Evolutionary conservation across 2,113 vertebrate species (phyloP).

Genomic region (Panthera leo): DNA sequence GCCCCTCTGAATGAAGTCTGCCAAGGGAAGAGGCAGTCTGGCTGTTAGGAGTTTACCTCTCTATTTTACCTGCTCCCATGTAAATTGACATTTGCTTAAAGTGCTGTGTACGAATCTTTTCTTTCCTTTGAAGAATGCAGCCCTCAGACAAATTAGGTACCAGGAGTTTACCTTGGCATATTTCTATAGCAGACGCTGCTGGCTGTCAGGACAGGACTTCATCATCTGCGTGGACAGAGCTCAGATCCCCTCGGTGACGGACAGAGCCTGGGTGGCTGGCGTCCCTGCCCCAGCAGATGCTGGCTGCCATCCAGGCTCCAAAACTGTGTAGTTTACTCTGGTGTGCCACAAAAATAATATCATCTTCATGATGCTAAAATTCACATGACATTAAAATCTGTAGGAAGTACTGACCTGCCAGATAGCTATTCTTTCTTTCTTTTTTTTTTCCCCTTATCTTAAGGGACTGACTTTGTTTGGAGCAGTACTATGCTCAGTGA

Average conservation of each 20-base stretch:
- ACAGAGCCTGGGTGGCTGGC: rapidly evolving
- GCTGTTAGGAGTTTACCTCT: neutral
- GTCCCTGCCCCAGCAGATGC: rapidly evolving
- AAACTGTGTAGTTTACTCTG: neutral
- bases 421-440: neutral
- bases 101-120: neutral
- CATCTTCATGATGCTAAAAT: neutral
- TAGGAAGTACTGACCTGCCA: neutral
- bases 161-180: neutral
- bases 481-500: neutral
- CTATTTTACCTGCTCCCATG: neutral
- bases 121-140: neutral
- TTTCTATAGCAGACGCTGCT: neutral
- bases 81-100: neutral
- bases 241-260: neutral
- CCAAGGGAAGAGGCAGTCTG: neutral
- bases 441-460: neutral
- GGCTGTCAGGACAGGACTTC: neutral
- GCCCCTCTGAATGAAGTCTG: neutral
- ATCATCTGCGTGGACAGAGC: neutral
- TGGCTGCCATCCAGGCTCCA: neutral
- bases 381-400: neutral
- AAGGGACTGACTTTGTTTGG: neutral
- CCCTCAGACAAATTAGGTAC: neutral
- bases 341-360: neutral